Evolutionary conservation across 2,113 vertebrate species (phyloP), one percentile per base, ranked within the genome.

Genomic region (Halichoerus grypus): DNA sequence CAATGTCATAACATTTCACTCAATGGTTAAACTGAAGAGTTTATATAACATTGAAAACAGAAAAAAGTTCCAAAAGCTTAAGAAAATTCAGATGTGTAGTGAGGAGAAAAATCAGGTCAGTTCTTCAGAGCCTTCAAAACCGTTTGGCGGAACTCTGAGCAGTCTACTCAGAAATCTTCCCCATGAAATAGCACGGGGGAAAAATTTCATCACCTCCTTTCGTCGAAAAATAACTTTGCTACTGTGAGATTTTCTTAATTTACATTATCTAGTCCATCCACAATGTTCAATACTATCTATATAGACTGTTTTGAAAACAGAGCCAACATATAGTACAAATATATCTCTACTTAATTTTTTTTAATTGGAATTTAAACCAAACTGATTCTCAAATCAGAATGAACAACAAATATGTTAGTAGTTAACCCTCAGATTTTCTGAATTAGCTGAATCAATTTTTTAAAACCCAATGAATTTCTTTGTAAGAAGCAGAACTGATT

Each of bases 1-100:
- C 91, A 93, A 91, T 96, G 97, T 98, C 98, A 98, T 97, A 97
- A 98, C 71, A 94, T 91, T 98, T 97, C 83, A 91, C 94, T 97
- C 96, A 74, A 91, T 96, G 94, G 67, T 93, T 92, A 83, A 84
- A 92, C 90, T 95, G 88, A 97, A 98, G 97, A 98, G 98, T 97
- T 98, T 93, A 86, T 53, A 86, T 72, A 96, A 97, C 93, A 96
- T 98, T 98, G 94, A 98, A 91, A 97, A 97, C n/a, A 82, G 77
- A 95, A 97, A 97, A 97, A 97, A 53, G 57, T 96, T 98, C 91
- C 94, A 61, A 88, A 97, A 81, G 96, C 95, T 97, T 98, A 97
- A 97, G 96, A 94, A 98, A 98, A 97, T 97, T 95, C 96, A 98
- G 59, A 82, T 19, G 97, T 90, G 55, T 88, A 67, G 94, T 72